Evolutionary conservation across 2,888 invertebrate genomes (phyloP), one percentile per base, ranked within the genome.

Genomic region (Ophraella communa): DNA sequence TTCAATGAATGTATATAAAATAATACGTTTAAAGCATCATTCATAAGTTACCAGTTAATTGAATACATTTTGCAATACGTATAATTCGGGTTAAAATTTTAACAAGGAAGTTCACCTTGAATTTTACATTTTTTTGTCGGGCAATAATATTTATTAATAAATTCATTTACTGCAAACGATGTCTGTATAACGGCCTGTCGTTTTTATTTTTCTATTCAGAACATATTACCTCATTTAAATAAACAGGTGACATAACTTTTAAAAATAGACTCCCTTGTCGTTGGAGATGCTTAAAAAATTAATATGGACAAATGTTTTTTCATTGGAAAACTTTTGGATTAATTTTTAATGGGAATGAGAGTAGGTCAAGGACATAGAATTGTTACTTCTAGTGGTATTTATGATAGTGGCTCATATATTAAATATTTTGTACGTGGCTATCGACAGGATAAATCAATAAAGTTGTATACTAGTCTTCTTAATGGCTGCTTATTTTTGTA

Each of bases 201-300:
- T 58, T 20, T 30, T 30, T 17, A 64, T 69, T 69, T 72, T 68
- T 69, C 62, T 63, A 65, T 71, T 68, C 65, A 62, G 58, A 63
- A 47, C 59, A 45, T 20, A 68, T 71, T 64, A 63, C 71, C 55
- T 63, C 68, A 69, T 62, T 20, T 20, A 66, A 57, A 60, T 56
- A 69, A 68, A 65, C 71, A 70, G 70, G 72, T 74, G 74, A 74
- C 72, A 73, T 70, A 75, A 75, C 61, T 66, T 71, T 71, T 74
- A 74, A 72, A 73, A 73, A 74, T 73, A 70, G 44, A 62, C 45
- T 57, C 51, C 52, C 55, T 52, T 35, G 58, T 35, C 35, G 14
- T 47, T 61, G 44, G 58, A 47, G 35, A 39, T 47, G 27, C 35
- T 57, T 47, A 10, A 33, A 53, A 61, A 56, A 60, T 56, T 66